Evolutionary conservation across 1,140 invertebrate genomes (phyloP).

Genomic region (Monomorium pharaonis): DNA sequence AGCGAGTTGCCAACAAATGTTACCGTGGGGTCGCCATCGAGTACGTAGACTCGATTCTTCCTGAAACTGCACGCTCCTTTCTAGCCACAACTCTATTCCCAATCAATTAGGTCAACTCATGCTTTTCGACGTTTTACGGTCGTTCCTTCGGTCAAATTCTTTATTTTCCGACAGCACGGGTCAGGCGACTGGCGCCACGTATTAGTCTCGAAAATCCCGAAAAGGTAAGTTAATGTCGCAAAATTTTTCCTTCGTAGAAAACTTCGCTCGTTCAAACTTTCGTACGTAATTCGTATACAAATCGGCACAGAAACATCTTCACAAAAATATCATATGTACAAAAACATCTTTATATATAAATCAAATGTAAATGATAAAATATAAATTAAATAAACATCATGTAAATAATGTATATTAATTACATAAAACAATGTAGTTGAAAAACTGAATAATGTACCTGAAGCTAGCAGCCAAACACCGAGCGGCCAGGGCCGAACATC

Average conservation of each 20-base stretch:
- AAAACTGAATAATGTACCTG: no score
- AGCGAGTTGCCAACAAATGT: constrained; percentile 46
- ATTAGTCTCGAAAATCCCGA: background rate
- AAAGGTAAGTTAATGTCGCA: background rate
- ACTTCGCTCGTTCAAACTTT: background rate
- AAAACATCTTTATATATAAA: no score
- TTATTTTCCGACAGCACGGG: background rate
- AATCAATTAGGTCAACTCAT: constrained; percentile 16
- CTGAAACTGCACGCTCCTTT: constrained; percentile 6
- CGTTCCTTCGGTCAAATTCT: background rate
- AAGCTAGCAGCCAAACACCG: no score
- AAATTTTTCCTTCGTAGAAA: background rate
- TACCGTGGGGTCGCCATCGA: constrained; percentile 68
- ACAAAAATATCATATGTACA: no score
- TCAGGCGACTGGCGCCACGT: background rate
- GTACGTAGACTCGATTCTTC: constrained; percentile 61
- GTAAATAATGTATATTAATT: no score
- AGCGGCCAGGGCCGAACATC: no score
- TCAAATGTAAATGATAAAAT: no score
- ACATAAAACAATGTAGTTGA: no score
- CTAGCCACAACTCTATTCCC: background rate
- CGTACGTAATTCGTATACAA: no score
- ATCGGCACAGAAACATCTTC: no score
- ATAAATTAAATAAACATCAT: no score
- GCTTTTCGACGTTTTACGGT: background rate